Conservation (phyloP, 2,113 vertebrate species). For the Redunca redunca region DNA sequence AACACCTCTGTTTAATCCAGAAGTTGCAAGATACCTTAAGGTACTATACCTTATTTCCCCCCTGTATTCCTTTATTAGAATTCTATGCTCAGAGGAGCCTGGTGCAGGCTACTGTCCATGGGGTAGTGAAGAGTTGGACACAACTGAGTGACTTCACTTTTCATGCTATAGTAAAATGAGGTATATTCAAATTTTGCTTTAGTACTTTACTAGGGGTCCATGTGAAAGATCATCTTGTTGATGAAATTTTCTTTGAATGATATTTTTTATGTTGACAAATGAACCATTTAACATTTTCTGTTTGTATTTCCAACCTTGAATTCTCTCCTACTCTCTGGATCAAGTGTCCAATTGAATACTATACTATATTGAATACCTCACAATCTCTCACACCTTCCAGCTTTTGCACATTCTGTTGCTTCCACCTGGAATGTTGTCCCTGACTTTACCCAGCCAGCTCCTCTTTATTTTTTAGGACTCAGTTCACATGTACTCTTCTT, state of each 20-base stretch:
- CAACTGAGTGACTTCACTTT: too few relatives aligned
- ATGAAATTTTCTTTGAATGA: not conserved
- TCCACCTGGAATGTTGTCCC: not conserved
- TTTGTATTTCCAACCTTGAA: not conserved
- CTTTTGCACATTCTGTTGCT: not conserved
- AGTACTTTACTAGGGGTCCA: not conserved
- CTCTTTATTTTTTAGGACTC: not conserved
- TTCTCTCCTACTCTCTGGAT: not conserved
- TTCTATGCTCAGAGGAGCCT: not conserved
- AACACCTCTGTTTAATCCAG: slow-evolving; percentile 92
- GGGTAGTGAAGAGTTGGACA: too few relatives aligned
- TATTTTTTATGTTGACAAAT: not conserved
- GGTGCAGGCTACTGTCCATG: too few relatives aligned
- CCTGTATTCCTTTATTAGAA: not conserved
- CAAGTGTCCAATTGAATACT: not conserved
- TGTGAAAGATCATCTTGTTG: not conserved
- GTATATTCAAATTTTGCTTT: not conserved
- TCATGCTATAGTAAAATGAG: not conserved
- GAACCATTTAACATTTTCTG: not conserved
- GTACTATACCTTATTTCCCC: slow-evolving; percentile 72
- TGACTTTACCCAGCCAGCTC: not conserved
- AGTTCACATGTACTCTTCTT: not conserved
- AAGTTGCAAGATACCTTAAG: slow-evolving; percentile 85
- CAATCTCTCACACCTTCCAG: not conserved
- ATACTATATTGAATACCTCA: not conserved